Evolutionary conservation across 2,888 invertebrate genomes (phyloP).

Genomic region (Ceratothoa steindachneri): DNA sequence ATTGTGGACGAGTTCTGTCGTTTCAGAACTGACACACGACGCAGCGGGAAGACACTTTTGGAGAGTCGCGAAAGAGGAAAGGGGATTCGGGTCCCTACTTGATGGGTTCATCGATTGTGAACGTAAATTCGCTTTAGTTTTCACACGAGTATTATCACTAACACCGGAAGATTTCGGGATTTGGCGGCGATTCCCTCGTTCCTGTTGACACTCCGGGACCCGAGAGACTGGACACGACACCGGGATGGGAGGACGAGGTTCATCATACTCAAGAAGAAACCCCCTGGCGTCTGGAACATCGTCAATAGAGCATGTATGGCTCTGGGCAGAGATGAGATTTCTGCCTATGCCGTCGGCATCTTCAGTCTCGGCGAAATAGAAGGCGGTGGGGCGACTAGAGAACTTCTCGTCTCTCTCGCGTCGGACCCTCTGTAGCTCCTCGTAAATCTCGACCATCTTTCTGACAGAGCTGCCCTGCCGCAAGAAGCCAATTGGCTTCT

Average conservation of each 20-base stretch:
- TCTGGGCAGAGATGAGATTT: neutral
- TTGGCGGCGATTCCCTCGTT: too few species aligned
- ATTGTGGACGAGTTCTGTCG: too few species aligned
- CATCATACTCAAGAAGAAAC: conserved; percentile 26
- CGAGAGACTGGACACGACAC: too few species aligned
- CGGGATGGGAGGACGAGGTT: conserved; percentile 21
- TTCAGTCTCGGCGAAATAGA: conserved; percentile 16
- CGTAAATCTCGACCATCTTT: conserved; percentile 19
- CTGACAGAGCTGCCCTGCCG: neutral
- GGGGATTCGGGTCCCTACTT: too few species aligned
- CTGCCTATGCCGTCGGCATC: neutral
- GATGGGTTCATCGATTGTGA: too few species aligned
- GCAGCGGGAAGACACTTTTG: too few species aligned
- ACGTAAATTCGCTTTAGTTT: too few species aligned
- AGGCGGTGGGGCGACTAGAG: conserved; percentile 16
- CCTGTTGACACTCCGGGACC: too few species aligned
- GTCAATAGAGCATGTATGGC: neutral
- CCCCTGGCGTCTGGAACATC: neutral
- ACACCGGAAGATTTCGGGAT: too few species aligned
- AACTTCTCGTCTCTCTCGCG: conserved; percentile 8
- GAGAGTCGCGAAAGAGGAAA: too few species aligned
- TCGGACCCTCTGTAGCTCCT: conserved; percentile 18
- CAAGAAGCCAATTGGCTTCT: neutral
- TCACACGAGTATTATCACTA: too few species aligned
- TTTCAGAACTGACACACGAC: too few species aligned